Conservation (phyloP, 2,888 invertebrate species). For the Octodonta nipae region DNA sequence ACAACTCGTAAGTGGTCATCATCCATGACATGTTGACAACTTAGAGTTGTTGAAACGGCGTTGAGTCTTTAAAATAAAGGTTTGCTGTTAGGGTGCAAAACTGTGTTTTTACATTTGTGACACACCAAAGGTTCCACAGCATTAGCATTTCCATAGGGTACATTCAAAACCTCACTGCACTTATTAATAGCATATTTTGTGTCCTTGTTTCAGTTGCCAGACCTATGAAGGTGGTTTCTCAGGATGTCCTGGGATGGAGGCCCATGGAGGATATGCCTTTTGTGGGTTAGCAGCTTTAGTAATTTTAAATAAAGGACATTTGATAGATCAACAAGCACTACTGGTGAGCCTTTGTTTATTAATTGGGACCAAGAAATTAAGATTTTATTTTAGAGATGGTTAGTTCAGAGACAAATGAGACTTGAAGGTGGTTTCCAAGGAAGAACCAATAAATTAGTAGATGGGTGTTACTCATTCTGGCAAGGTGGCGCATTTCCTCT, state of each 20-base stretch:
- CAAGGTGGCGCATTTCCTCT: conserved; percentile 87
- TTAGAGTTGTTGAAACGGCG: too few species aligned
- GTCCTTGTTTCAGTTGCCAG: conserved; percentile 79
- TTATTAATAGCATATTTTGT: too few species aligned
- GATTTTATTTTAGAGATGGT: conserved; percentile 55
- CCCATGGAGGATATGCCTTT: conserved; percentile 98
- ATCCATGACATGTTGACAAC: too few species aligned
- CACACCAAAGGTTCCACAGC: too few species aligned
- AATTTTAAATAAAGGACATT: conserved; percentile 59
- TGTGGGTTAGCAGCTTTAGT: conserved; percentile 87
- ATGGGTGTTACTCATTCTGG: conserved; percentile 99
- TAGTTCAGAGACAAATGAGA: conserved; percentile 79
- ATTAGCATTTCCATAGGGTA: neutral
- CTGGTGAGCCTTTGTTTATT: conserved; percentile 36
- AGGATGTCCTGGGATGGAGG: conserved; percentile 87
- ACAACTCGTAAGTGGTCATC: too few species aligned
- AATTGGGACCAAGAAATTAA: too few species aligned
- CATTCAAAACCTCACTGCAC: too few species aligned
- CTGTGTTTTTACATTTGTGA: too few species aligned
- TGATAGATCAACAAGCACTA: conserved; percentile 63
- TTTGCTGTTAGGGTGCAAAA: too few species aligned
- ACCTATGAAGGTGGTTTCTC: conserved; percentile 98
- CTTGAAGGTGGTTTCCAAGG: conserved; percentile 96
- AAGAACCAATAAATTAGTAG: conserved; percentile 93
- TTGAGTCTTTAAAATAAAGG: too few species aligned